Percentiles rank a stretch among this genome's conserved stretches.
Conservation (phyloP, 2,797 vertebrate genomes). For the Cebuella pygmaea region DNA sequence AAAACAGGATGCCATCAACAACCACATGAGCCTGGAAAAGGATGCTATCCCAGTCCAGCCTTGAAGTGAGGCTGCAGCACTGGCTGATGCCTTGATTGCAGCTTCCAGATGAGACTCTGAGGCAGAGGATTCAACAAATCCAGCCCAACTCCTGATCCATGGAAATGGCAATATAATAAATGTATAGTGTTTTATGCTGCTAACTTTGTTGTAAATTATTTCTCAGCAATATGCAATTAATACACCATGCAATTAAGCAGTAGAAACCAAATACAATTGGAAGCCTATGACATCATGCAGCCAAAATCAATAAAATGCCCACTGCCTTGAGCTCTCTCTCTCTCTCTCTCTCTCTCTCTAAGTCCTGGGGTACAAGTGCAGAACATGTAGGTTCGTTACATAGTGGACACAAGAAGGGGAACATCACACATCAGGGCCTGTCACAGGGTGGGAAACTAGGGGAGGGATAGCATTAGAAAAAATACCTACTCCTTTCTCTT, state of each 20-base stretch:
- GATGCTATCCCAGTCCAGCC: accelerated
- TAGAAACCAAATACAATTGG: background rate
- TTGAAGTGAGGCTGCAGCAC: background rate
- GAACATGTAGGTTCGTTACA: too few relatives aligned
- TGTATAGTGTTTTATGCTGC: background rate
- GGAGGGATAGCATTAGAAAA: too few relatives aligned
- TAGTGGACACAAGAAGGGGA: too few relatives aligned
- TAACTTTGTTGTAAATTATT: background rate
- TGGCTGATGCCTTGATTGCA: background rate
- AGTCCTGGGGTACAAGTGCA: too few relatives aligned
- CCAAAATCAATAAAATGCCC: background rate
- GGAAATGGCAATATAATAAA: background rate
- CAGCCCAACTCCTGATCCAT: background rate
- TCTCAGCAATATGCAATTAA: background rate
- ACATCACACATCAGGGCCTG: too few relatives aligned
- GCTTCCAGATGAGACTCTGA: background rate
- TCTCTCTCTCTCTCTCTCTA: too few relatives aligned
- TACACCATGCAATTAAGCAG: background rate
- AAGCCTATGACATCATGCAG: background rate
- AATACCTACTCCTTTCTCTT: background rate
- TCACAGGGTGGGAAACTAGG: too few relatives aligned
- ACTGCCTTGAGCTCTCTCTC: too few relatives aligned
- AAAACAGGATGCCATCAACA: background rate
- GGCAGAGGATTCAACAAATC: background rate
- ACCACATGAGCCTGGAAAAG: accelerated